Conservation (phyloP, 2,113 vertebrate genomes). For the Chionodraco myersi region DNA sequence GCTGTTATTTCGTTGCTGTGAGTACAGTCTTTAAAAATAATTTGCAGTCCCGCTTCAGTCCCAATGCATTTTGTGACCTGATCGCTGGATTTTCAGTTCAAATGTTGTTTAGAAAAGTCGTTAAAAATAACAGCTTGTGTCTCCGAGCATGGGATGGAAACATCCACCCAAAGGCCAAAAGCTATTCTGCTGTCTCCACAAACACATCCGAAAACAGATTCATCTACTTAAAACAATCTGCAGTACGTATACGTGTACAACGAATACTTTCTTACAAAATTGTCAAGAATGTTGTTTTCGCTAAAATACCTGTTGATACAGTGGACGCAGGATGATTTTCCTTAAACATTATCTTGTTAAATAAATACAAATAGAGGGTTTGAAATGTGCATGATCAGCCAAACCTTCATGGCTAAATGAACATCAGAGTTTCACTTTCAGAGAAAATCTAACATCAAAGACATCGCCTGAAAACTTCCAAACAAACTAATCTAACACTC, state of each 20-base stretch:
- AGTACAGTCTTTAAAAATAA: not conserved
- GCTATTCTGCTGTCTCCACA: not conserved
- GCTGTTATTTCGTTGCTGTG: not conserved
- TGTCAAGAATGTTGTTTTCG: too few relatives aligned
- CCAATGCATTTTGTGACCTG: not conserved
- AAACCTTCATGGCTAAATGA: not conserved
- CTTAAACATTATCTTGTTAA: not conserved
- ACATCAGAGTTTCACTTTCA: conserved; percentile 5
- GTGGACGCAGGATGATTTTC: not conserved
- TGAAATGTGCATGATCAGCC: conserved; percentile 4
- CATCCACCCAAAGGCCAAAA: not conserved
- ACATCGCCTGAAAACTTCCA: not conserved
- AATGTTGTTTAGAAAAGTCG: too few relatives aligned
- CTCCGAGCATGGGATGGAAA: not conserved
- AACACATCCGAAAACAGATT: not conserved
- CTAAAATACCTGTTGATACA: too few relatives aligned
- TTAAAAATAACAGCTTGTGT: too few relatives aligned
- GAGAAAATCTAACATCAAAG: conserved; percentile 22
- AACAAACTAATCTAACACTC: not conserved
- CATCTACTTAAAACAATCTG: too few relatives aligned
- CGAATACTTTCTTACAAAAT: too few relatives aligned
- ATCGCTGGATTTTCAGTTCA: not conserved
- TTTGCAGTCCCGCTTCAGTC: not conserved
- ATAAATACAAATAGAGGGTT: not conserved
- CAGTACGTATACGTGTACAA: too few relatives aligned